Conservation (phyloP, 2,888 invertebrate species). For the Fissipunctia ypsillon region DNA sequence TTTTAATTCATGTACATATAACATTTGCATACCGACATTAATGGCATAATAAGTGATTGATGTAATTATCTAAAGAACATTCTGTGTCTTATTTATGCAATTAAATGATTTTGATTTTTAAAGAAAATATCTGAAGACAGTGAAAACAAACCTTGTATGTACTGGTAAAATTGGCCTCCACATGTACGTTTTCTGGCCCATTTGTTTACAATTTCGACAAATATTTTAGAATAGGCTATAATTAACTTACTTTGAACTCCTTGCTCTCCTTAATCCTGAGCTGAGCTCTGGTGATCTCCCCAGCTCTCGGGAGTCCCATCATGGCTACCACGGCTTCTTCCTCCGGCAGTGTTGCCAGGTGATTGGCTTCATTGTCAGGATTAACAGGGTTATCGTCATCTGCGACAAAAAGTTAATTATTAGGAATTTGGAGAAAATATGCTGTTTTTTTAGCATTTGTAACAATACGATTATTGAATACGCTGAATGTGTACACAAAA, state of each 20-base stretch:
- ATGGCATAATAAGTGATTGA: too few relatives aligned
- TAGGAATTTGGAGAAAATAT: not conserved
- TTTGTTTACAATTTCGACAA: not conserved
- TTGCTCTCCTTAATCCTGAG: constrained; percentile 99
- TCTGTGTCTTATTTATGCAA: too few relatives aligned
- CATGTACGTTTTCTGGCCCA: not conserved
- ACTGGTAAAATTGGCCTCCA: too few relatives aligned
- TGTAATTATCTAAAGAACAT: too few relatives aligned
- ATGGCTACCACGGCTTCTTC: constrained; percentile 96
- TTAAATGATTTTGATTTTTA: too few relatives aligned
- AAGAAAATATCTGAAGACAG: too few relatives aligned
- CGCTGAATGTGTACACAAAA: not conserved
- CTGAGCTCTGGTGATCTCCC: constrained; percentile 96
- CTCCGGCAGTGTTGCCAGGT: constrained; percentile 85
- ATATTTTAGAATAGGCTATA: not conserved
- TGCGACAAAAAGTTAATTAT: constrained; percentile 58
- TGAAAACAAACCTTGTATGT: too few relatives aligned
- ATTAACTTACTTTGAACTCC: constrained; percentile 96
- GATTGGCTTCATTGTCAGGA: constrained; percentile 81
- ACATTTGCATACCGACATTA: too few relatives aligned
- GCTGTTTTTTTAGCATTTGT: not conserved
- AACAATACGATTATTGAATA: not conserved
- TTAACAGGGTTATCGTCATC: constrained; percentile 81
- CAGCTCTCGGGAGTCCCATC: constrained; percentile 97
- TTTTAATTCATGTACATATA: too few relatives aligned